phyloP scores from a whole-genome alignment of 2,113 vertebrate species.

The Bucco capensis region DNA sequence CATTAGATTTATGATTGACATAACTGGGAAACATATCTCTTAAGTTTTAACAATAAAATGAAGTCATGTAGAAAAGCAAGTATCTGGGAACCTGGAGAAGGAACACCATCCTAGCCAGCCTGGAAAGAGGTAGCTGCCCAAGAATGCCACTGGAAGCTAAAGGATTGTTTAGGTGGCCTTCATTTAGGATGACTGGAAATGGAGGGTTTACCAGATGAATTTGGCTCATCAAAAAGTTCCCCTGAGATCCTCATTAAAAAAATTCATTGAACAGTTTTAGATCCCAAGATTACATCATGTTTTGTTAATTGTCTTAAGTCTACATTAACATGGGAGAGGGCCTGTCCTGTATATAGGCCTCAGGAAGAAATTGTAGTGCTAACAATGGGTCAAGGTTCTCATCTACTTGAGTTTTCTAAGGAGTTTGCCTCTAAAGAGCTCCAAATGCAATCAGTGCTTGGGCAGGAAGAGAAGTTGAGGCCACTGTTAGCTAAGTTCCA shows the following conservation, averaged over 20 bases:
- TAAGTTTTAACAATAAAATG: neutral
- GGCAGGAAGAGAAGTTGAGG: slow-evolving; percentile 63
- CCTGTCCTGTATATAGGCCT: slow-evolving; percentile 62
- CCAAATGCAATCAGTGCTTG: slow-evolving; percentile 62
- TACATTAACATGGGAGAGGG: neutral
- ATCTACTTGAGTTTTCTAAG: slow-evolving; percentile 70
- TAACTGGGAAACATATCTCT: neutral
- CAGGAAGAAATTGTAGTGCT: slow-evolving; percentile 53
- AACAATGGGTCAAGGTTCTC: slow-evolving; percentile 68
- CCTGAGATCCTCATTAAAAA: neutral
- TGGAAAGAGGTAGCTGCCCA: neutral
- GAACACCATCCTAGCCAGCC: neutral
- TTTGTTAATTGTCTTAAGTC: neutral
- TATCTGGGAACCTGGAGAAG: neutral
- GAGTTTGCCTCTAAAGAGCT: slow-evolving; percentile 76
- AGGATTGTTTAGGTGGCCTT: neutral
- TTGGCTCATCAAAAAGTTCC: neutral
- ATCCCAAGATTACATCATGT: neutral
- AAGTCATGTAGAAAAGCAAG: neutral
- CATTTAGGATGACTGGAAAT: neutral
- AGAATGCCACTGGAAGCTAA: neutral
- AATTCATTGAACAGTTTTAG: neutral
- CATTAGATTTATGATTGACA: neutral
- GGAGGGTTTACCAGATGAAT: neutral
- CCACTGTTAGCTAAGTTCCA: slow-evolving; percentile 67